Percentiles rank a stretch among this genome's conserved stretches.
Conservation (phyloP, 2,888 invertebrate genomes). For the Gari tellinella region DNA sequence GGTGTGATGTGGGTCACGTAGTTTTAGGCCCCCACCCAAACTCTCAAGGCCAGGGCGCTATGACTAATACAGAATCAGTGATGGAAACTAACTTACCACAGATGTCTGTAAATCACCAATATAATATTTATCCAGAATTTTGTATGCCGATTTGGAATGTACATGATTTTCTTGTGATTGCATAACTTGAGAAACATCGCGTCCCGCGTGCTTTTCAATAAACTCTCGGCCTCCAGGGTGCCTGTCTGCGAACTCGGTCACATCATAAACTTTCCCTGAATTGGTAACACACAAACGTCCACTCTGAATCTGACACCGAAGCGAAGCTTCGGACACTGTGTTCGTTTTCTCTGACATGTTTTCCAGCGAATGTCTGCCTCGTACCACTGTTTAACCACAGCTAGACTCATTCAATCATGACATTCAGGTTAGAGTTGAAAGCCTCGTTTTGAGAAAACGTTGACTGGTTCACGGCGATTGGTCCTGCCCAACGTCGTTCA, state of each 20-base stretch:
- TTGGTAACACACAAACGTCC: slow-evolving; percentile 67
- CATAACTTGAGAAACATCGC: slow-evolving; percentile 76
- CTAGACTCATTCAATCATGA: slow-evolving; percentile 7
- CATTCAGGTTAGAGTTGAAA: slow-evolving; percentile 31
- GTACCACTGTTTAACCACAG: background rate
- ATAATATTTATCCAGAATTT: slow-evolving; percentile 75
- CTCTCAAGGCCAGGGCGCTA: too few relatives aligned
- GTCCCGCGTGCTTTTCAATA: slow-evolving; percentile 69
- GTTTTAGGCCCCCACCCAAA: too few relatives aligned
- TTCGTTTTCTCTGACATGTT: slow-evolving; percentile 29
- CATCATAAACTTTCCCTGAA: slow-evolving; percentile 74
- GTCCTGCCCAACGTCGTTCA: background rate
- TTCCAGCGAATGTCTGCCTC: too few relatives aligned
- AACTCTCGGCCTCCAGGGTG: slow-evolving; percentile 79
- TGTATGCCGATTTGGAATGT: slow-evolving; percentile 77
- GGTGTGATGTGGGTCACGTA: too few relatives aligned
- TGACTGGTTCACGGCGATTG: slow-evolving; percentile 12
- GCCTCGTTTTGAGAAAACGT: slow-evolving; percentile 31
- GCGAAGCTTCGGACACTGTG: slow-evolving; percentile 34
- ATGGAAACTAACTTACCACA: background rate
- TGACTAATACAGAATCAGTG: too few relatives aligned
- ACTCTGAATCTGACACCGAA: slow-evolving; percentile 57
- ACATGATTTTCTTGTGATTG: slow-evolving; percentile 64
- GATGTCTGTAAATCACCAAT: slow-evolving; percentile 61
- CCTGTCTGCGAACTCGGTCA: slow-evolving; percentile 76